Base-by-base conservation (phyloP, 1,140 invertebrate genomes). In the Drosophila santomea region DNA sequence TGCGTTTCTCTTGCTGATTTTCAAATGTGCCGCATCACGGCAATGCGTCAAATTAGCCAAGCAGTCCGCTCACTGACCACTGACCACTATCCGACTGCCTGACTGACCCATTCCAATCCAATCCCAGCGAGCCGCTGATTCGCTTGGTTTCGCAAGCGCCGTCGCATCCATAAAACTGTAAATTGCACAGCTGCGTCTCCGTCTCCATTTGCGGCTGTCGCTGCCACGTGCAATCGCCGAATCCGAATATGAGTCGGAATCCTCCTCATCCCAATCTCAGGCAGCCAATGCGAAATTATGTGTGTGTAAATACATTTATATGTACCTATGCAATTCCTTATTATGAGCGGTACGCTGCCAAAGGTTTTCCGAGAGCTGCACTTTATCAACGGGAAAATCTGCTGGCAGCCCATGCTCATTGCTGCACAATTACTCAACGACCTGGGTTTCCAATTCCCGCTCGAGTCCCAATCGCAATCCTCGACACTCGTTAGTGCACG, bases 361-460 rank as follows among this genome's bases (percentile, higher is more conserved):
- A 77, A 77, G 83, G 72, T 80, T 86, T 88, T 76, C 66, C 74
- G 51, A 80, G 66, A 61, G 68, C 51, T 85, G 67, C 78, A 88
- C 79, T 86, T 86, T 86, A 86, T 86, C 83, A 86, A 73, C 75
- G 84, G 76, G 75, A 71, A 85, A 86, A 86, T 86, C 83, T 86
- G 78, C 63, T 73, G 75, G 83, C 69, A 82, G 78, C 61, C 69
- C 52, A 78, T 82, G 79, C 79, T 83, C 80, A 84, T 83, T 84
- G 81, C 81, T 80, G 84, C 84, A 86, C 83, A 86, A 86, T 86
- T 86, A 86, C 83, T 86, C 84, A 86, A 86, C 80, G 82, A 77
- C 74, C 74, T 72, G 73, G 73, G 61, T 71, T 80, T 76, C 63
- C 80, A 74, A 85, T 84, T 83, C 64, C 73, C 55, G 56, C 56